Conservation (phyloP, 2,797 vertebrate species). For the Vespertilio murinus region DNA sequence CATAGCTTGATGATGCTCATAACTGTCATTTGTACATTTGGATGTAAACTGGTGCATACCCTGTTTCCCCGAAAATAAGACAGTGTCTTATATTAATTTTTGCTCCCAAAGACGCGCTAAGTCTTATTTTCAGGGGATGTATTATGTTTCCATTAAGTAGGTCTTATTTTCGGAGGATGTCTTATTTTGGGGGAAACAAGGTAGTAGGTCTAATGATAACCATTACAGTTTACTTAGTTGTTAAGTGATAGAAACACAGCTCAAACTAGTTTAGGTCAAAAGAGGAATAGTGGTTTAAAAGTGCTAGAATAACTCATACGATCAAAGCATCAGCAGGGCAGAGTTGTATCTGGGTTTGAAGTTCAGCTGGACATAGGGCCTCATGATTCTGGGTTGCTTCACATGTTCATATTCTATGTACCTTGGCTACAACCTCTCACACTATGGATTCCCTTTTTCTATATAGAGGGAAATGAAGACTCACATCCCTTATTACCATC, state of each 20-base stretch:
- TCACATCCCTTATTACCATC: not conserved
- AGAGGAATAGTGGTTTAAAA: not conserved
- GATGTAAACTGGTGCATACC: not conserved
- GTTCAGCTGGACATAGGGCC: not conserved
- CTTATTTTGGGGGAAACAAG: too few species aligned
- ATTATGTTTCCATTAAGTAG: too few species aligned
- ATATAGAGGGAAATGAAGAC: not conserved
- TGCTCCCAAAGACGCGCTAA: too few species aligned
- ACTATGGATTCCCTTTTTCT: rapidly evolving
- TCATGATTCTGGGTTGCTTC: not conserved
- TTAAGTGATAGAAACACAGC: not conserved
- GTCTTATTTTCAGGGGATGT: too few species aligned
- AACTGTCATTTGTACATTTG: not conserved
- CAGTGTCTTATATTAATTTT: too few species aligned
- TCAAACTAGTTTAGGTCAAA: not conserved
- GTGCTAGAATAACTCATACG: not conserved
- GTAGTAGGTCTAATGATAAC: not conserved
- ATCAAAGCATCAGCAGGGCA: not conserved
- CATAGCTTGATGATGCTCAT: not conserved
- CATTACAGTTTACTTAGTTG: not conserved
- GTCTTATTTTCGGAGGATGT: too few species aligned
- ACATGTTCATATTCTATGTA: not conserved
- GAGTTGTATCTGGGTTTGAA: not conserved
- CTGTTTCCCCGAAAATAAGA: too few species aligned
- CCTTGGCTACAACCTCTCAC: not conserved